Evolutionary conservation across 1,140 invertebrate genomes (phyloP).

Genomic region (Caenorhabditis brenneri): DNA sequence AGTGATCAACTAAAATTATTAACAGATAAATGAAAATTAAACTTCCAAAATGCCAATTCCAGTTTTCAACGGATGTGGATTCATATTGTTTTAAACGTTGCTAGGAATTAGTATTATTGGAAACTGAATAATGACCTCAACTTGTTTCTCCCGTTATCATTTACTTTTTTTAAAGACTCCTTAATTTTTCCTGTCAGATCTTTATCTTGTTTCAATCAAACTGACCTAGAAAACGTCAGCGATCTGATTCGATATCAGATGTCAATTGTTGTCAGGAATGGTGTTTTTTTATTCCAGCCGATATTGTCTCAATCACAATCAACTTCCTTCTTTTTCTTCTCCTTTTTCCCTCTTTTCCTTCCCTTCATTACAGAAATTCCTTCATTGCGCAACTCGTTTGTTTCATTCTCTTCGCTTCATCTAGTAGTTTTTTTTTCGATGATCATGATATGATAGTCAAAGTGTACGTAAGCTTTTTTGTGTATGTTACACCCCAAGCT

Average conservation of each 20-base stretch:
- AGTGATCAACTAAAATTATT: no score
- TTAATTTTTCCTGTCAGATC: not conserved
- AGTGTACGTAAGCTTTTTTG: not conserved
- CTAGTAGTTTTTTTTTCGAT: not conserved
- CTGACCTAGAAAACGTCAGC: constrained; percentile 7
- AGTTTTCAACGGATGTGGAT: no score
- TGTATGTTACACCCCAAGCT: constrained; percentile 28
- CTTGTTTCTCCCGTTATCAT: no score
- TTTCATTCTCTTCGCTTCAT: not conserved
- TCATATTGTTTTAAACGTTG: no score
- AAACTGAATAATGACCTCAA: no score
- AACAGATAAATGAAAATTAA: no score
- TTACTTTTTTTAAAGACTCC: not conserved
- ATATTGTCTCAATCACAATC: not conserved
- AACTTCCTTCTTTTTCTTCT: not conserved
- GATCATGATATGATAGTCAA: constrained; percentile 32
- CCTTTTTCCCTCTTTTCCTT: not conserved
- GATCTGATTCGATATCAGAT: constrained; percentile 11
- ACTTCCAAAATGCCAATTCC: no score
- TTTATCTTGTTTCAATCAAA: constrained; percentile 20
- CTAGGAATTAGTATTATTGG: no score
- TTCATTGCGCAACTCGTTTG: constrained; percentile 30
- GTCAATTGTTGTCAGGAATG: not conserved
- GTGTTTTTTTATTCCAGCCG: not conserved
- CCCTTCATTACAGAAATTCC: not conserved